A percentile compares a stretch with the other conserved stretches of the same genome.
Conservation (phyloP, 2,888 invertebrate genomes). For the Bursaphelenchus okinawaensis region DNA sequence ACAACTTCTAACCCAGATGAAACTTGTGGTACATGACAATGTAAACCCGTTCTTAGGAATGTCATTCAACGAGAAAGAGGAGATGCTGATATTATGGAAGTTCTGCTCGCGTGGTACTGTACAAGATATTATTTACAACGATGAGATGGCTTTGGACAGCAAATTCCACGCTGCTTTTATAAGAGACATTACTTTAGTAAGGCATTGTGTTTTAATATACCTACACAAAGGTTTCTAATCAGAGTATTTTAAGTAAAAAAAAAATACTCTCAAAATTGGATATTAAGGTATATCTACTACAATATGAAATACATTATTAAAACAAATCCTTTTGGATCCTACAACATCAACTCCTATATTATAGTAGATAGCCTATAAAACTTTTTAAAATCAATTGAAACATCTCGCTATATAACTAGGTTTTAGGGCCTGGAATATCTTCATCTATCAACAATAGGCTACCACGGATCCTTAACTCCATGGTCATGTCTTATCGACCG, state of each 20-base stretch:
- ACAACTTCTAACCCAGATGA: slow-evolving; percentile 41
- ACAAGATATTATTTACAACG: slow-evolving; percentile 89
- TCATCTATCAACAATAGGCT: slow-evolving; percentile 48
- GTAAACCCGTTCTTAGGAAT: slow-evolving; percentile 89
- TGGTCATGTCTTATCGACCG: slow-evolving; percentile 55
- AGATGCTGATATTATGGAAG: slow-evolving; percentile 51
- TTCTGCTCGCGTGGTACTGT: slow-evolving; percentile 54
- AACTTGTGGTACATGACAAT: slow-evolving; percentile 86
- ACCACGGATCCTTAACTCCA: slow-evolving; percentile 51
- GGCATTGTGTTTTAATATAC: too few species aligned
- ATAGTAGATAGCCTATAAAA: too few species aligned
- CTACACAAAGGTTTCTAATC: too few species aligned
- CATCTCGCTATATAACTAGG: too few species aligned
- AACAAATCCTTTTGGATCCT: too few species aligned
- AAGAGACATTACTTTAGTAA: slow-evolving; percentile 93
- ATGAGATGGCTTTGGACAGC: slow-evolving; percentile 89
- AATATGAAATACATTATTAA: too few species aligned
- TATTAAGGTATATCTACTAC: too few species aligned
- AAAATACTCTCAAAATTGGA: too few species aligned
- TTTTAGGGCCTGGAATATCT: slow-evolving; percentile 51
- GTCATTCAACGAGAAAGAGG: slow-evolving; percentile 55
- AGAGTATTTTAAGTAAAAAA: too few species aligned
- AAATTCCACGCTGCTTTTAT: slow-evolving; percentile 94
- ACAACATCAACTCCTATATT: too few species aligned
- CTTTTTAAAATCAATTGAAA: too few species aligned